Evolutionary conservation across 2,888 invertebrate genomes (phyloP), one percentile per base, ranked within the genome.

Genomic region (Scrobipalpa costella): DNA sequence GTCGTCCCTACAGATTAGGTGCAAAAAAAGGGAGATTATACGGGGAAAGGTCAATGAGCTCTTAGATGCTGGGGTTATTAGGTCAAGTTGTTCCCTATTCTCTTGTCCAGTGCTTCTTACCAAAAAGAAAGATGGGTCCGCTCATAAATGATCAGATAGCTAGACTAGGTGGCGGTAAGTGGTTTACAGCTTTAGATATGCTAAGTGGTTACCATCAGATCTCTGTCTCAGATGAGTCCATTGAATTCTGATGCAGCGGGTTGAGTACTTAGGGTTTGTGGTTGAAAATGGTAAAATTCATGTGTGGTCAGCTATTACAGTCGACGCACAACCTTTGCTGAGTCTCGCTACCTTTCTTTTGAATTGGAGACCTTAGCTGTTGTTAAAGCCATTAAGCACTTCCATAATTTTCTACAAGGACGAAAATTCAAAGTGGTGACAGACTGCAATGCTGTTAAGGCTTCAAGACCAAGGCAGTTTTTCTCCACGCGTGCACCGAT

Each of bases 321-420:
- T 34, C 34, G 50, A 11, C 36, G 66, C 2, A 69, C 68, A 17
- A 47, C 63, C 7, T 2, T 1, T 6, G n/a, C 15, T 7, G 57
- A 57, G 15, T 34, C 57, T 0, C 11, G 33, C 5, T 57, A 57
- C 17, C 57, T 36, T 17, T 57, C 57, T 11, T 57, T 33, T 36
- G 57, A 57, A 33, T 36, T 57, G 7, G 57, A 57, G 17, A 57
- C 57, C 2, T 15, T 57, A 34, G 57, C 57, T 1, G 33, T 57
- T 8, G 57, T n/a, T n/a, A 9, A 7, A 57, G 65, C 69, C 5
- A 63, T 70, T 2, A 62, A 70, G 13, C 58, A 66, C 17, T 69
- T 68, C n/a, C 40, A 64, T 0, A 66, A 66, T 34, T 69, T 65
- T 15, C 50, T 68, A 1, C 49, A 67, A 55, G 55, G 64, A 7